Conservation (phyloP, 2,797 vertebrate species). For the Pseudopleuronectes americanus region DNA sequence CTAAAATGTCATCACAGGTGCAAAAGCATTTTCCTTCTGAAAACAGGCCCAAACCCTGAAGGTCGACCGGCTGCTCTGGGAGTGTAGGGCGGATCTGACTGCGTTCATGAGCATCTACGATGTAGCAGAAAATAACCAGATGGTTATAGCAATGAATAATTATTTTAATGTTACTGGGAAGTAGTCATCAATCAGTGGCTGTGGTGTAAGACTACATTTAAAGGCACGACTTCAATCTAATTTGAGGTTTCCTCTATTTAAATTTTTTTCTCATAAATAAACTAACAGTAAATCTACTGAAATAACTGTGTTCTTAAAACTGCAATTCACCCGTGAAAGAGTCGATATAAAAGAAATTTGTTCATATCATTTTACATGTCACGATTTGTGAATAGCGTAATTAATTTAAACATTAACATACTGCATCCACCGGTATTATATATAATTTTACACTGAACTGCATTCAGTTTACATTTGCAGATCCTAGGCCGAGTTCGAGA, state of each 20-base stretch:
- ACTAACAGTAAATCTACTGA: constrained; percentile 11
- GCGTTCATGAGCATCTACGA: constrained; percentile 34
- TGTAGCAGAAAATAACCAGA: constrained; percentile 43
- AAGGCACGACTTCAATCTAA: constrained; percentile 19
- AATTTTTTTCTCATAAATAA: neutral
- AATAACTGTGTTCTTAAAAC: neutral
- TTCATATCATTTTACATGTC: neutral
- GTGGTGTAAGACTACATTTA: constrained; percentile 7
- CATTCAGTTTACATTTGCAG: neutral
- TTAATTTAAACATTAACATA: no score
- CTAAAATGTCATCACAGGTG: constrained; percentile 73
- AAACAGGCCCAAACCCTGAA: constrained; percentile 48
- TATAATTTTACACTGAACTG: neutral
- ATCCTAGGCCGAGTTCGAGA: neutral
- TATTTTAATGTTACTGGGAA: constrained; percentile 27
- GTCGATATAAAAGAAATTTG: neutral
- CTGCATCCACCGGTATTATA: neutral
- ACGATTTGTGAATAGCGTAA: neutral
- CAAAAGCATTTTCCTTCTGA: constrained; percentile 65
- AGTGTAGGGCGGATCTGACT: constrained; percentile 36
- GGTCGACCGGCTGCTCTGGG: constrained; percentile 27
- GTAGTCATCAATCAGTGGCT: constrained; percentile 29
- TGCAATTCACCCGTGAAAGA: neutral
- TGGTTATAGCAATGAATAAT: constrained; percentile 33
- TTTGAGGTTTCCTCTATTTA: constrained; percentile 19